Evolutionary conservation across 2,888 invertebrate genomes (phyloP), one percentile per base, ranked within the genome.

Genomic region (Anoplius nigerrimus): DNA sequence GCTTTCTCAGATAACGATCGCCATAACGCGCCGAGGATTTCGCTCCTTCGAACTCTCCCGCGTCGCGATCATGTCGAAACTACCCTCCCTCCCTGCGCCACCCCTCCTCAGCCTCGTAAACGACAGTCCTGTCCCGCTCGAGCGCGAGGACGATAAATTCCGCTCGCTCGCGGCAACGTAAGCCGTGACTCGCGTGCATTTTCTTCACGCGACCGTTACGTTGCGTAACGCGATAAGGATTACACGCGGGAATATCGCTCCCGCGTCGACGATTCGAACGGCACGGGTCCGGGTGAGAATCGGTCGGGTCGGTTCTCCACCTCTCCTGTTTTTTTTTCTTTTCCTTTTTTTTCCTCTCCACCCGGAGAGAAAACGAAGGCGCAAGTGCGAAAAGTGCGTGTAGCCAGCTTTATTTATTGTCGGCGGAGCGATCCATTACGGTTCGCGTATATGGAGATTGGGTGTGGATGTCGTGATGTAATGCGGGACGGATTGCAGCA

Each of bases 391-490:
- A 62, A 62, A 42, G 45, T 45, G 4, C 27, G 22, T 48, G 11
- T 16, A 27, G 15, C 18, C 15, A 22, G 16, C 20, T 54, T 45
- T 62, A 34, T 34, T 64, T 54, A 55, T 65, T 51, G 58, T 15
- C 56, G 48, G 18, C 34, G 16, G 42, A 48, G n/a, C 51, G 67
- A 63, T 69, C 57, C 61, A 59, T 69, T 53, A 58, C 66, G 69
- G 74, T 74, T 53, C 58, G 62, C 71, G 69, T 71, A 34, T 65
- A 71, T 58, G 62, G 66, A 67, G 72, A 74, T 71, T 57, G 74
- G 79, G 79, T 71, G 76, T 72, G 74, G 79, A 76, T 76, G 63
- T 59, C 69, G 64, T 76, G 74, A 79, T 75, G 75, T 76, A 76
- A 76, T 53, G 54, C 58, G 51, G 60, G 65, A 62, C 42, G 69